A percentile compares a stretch with the other conserved stretches of the same genome.
Conservation (phyloP, 1,140 invertebrate genomes). For the Lepidurus apus region DNA sequence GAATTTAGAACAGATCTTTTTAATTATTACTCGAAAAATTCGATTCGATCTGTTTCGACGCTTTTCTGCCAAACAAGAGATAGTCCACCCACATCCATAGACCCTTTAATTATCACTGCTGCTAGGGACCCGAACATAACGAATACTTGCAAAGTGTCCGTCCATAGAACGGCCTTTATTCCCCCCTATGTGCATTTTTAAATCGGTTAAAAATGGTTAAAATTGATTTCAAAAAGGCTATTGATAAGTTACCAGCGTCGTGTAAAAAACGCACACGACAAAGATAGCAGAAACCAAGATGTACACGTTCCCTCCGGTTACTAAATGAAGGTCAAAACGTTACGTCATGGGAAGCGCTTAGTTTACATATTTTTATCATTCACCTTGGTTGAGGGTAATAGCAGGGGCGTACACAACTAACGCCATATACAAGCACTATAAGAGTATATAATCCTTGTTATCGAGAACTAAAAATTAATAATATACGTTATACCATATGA, state of each 20-base stretch:
- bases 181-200: constrained; percentile 62
- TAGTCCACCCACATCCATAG: constrained; percentile 63
- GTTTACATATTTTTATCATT: neutral
- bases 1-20: constrained; percentile 36
- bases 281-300: constrained; percentile 78
- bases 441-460: neutral
- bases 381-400: constrained; percentile 71
- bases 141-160: constrained; percentile 80
- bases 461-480: neutral
- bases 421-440: constrained; percentile 71
- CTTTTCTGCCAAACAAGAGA: constrained; percentile 62
- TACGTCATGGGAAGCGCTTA: neutral
- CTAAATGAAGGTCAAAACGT: constrained; percentile 41
- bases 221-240: neutral
- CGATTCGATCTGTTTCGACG: constrained; percentile 58
- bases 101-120: constrained; percentile 61
- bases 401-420: constrained; percentile 91
- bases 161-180: constrained; percentile 90
- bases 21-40: constrained; percentile 66
- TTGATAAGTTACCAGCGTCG: constrained; percentile 66
- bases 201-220: neutral
- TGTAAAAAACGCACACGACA: constrained; percentile 87
- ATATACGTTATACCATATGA: constrained; percentile 54
- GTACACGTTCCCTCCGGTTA: constrained; percentile 69
- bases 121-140: constrained; percentile 79